Percentiles rank a stretch among this genome's conserved stretches.
phyloP scores from a whole-genome alignment of 2,113 vertebrate genomes.

The Tetrax tetrax region DNA sequence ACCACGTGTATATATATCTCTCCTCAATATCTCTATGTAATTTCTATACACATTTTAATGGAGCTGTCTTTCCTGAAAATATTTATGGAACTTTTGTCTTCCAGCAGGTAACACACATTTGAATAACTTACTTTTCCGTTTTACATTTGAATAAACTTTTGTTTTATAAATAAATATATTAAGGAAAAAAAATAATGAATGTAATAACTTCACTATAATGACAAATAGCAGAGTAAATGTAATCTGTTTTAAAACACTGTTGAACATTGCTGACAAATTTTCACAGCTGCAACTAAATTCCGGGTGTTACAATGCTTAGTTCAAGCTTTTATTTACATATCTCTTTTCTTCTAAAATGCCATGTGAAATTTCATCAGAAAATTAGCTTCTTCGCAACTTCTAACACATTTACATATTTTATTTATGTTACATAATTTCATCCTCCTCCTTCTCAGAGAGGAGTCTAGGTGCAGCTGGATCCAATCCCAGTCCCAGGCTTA shows the following conservation, averaged over 20 bases:
- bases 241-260: not conserved
- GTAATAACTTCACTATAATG: not conserved
- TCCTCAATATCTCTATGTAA: not conserved
- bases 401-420: not conserved
- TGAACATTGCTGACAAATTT: not conserved
- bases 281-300: not conserved
- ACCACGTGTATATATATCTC: not conserved
- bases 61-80: not conserved
- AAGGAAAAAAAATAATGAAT: not conserved
- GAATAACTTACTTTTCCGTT: not conserved
- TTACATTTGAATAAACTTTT: not conserved
- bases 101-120: not conserved
- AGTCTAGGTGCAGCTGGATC: too few relatives aligned
- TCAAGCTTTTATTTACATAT: not conserved
- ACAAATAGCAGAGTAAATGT: not conserved
- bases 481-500: too few relatives aligned
- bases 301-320: not conserved
- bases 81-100: not conserved
- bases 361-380: not conserved
- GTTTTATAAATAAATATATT: not conserved
- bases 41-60: not conserved
- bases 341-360: not conserved
- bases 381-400: not conserved
- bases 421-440: not conserved
- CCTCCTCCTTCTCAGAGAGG: too few relatives aligned